Base-by-base conservation (phyloP, 2,888 invertebrate species). In the Ophion obscuratus region DNA sequence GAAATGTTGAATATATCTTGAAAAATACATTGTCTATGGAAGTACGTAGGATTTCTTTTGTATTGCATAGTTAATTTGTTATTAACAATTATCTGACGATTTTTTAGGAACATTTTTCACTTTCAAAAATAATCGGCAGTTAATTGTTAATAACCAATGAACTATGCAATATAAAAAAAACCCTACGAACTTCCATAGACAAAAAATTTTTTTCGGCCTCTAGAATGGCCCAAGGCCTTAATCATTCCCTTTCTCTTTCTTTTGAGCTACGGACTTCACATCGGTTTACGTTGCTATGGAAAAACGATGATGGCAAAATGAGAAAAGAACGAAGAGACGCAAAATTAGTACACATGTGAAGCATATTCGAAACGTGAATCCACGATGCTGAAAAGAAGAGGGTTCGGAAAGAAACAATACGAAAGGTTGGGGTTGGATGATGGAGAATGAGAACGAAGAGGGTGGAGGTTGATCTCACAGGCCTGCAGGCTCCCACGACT, bases 401-500 rank as follows among this genome's bases (percentile, higher is more conserved):
- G 14, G 9, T 57, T 71, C 24, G 59, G 57, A 71, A 67, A 74
- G 36, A 66, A 74, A 81, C 17, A 80, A 75, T 64, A 57, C 68
- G 31, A 68, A 44, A 76, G 76, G 75, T 81, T 75, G 59, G 67
- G 76, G 75, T 81, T 70, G 81, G 76, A 68, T 76, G 75, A n/a
- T 53, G 70, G 76, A 68, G 78, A 40, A 73, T n/a, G 36, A 70
- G 81, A 70, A 76, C 64, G 53, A n/a, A 44, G 62, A 66, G 82
- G 77, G 64, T 76, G 64, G 71, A 77, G 71, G 57, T 20, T 61
- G n/a, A 82, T 77, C 70, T 82, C 76, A 31, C 81, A 75, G 20
- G 75, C 75, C 68, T 61, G 75, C 71, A 82, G 82, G 82, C 76
- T 82, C 82, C 82, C 82, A 82, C 82, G 82, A 82, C 64, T 71